A percentile compares a stretch with the other conserved stretches of the same genome.
Evolutionary conservation across 1,140 invertebrate species (phyloP).

Genomic region (Oncopodura yosiiana): DNA sequence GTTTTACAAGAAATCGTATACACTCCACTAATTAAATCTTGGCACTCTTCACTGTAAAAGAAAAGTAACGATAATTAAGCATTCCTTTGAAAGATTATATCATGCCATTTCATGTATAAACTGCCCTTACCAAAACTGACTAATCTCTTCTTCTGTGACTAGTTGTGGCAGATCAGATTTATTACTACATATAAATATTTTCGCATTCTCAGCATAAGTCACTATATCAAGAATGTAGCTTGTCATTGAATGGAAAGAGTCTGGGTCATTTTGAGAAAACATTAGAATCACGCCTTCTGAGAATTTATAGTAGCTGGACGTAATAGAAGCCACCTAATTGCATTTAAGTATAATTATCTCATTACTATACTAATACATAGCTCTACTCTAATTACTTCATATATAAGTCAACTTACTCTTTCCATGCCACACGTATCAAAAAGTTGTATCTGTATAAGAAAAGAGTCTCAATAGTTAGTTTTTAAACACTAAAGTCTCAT

Average conservation of each 20-base stretch:
- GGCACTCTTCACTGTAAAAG: slow-evolving; percentile 67
- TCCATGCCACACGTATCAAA: slow-evolving; percentile 94
- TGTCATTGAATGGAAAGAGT: slow-evolving; percentile 81
- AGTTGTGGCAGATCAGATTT: slow-evolving; percentile 68
- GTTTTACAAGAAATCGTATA: slow-evolving; percentile 88
- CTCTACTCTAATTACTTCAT: background rate
- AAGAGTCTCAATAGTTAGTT: background rate
- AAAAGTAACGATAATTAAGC: background rate
- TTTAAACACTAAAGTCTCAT: background rate
- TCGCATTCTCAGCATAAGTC: slow-evolving; percentile 83
- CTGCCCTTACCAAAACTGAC: slow-evolving; percentile 67
- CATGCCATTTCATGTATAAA: background rate
- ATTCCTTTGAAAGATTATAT: background rate
- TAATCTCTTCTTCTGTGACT: slow-evolving; percentile 79
- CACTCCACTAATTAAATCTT: slow-evolving; percentile 69
- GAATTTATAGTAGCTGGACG: slow-evolving; percentile 87
- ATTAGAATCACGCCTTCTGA: slow-evolving; percentile 82
- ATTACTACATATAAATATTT: slow-evolving; percentile 86
- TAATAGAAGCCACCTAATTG: slow-evolving; percentile 87
- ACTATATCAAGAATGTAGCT: slow-evolving; percentile 81
- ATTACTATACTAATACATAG: too few relatives aligned
- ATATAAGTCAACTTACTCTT: slow-evolving; percentile 45
- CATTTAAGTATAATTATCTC: too few relatives aligned
- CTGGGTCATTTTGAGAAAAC: slow-evolving; percentile 78
- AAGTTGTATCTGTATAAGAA: slow-evolving; percentile 60